Conservation (phyloP, 2,888 invertebrate species). For the Rhorus exstirpatorius region DNA sequence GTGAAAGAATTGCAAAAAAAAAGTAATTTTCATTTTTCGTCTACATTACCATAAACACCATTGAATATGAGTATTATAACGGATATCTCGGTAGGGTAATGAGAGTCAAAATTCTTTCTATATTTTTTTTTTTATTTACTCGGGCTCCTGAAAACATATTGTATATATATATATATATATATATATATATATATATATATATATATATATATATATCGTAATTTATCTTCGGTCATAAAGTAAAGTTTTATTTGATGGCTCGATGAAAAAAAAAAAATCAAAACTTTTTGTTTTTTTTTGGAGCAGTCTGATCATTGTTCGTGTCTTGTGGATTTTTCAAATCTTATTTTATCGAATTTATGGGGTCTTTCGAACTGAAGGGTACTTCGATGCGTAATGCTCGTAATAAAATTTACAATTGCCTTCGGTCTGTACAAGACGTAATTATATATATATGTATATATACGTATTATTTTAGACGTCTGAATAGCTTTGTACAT, state of each 20-base stretch:
- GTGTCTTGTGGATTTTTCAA: constrained; percentile 2
- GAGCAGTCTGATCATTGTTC: neutral
- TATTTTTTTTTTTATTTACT: too few relatives aligned
- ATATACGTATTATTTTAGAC: constrained; percentile 53
- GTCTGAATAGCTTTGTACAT: constrained; percentile 65
- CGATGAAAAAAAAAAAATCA: too few relatives aligned
- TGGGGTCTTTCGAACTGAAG: neutral
- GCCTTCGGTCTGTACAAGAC: neutral
- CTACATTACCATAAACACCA: constrained; percentile 1
- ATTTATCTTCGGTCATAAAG: too few relatives aligned
- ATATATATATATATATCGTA: too few relatives aligned
- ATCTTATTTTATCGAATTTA: constrained; percentile 2
- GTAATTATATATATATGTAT: constrained; percentile 67
- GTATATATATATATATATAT: too few relatives aligned
- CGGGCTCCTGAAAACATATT: too few relatives aligned
- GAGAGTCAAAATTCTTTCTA: neutral
- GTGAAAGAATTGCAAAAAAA: constrained; percentile 2
- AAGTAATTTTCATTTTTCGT: neutral
- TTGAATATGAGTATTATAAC: neutral
- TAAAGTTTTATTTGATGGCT: too few relatives aligned
- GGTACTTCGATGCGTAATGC: neutral
- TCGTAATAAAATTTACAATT: neutral
- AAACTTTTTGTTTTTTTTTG: too few relatives aligned
- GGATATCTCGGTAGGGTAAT: neutral
- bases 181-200: too few relatives aligned